Base-by-base conservation (phyloP, 2,888 invertebrate species). In the Glyphotaelius pellucidus region DNA sequence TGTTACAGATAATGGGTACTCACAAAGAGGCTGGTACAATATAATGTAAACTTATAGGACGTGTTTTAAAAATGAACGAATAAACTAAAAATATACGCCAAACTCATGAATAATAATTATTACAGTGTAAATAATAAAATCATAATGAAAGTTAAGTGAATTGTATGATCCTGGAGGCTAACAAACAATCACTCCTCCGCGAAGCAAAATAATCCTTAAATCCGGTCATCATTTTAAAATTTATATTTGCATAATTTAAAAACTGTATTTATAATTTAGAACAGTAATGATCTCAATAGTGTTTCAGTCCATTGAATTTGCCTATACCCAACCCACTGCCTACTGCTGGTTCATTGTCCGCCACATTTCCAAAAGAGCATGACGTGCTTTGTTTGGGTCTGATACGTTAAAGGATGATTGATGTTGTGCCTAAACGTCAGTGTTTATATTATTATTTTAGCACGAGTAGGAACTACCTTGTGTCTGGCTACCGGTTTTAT, bases 401-500 rank as follows among this genome's bases (percentile, higher is more conserved):
- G 83, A 83, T 35, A 19, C 25, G 35, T 83, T 83, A 83, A 83
- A 83, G 35, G n/a, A 83, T 83, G 83, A 83, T 83, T 32, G 25
- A 83, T 83, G 83, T 35, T 35, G 83, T 83, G 3, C 35, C 35
- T 83, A 83, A 83, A 83, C 25, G 83, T 35, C 35, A 19, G 35
- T 25, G 35, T 67, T 67, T n/a, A 67, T n/a, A n/a, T 25, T 67
- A 52, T 52, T 52, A 67, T 25, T 83, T 83, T 83, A 35, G 83
- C 35, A 25, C 11, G 35, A 83, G 35, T 83, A 83, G 83, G 32
- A 32, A 25, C 35, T 83, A 89, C 89, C 83, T 89, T 83, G 52
- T 52, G 38, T 67, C 38, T 86, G 81, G 30, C 30, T 83, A 83
- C 83, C 25, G 25, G 83, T 83, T 35, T 83, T 83, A 83, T 15